Base-by-base conservation (phyloP, 2,113 vertebrate genomes). In the Acrocephalus arundinaceus region DNA sequence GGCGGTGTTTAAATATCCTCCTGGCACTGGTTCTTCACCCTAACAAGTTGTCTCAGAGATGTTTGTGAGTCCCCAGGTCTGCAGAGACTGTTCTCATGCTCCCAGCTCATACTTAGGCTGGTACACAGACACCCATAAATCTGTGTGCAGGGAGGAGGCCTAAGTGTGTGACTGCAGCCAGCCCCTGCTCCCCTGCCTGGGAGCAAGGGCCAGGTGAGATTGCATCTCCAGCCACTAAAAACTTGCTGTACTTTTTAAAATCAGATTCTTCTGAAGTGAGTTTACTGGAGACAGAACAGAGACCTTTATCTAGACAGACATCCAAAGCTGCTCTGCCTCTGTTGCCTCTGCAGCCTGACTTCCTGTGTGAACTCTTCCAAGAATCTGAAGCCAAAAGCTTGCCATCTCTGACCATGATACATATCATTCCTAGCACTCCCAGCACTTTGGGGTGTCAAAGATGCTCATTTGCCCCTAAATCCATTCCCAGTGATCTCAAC, bases 111-210 rank as follows among this genome's bases (percentile, higher is more conserved):
- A 28, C 10, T 39, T 16, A 30, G 75, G 67, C 30, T 62, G 43
- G 41, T 39, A 70, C 45, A 39, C 6, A 8, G 51, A 61, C 12
- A 55, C 33, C 13, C 74, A 39, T 43, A 41, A 41, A 74, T 6
- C 22, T 74, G 30, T 31, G 30, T 19, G 55, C 35, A 37, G 33
- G 35, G 20, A 68, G 22, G 35, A 85, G 33, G 65, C 25, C 49
- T 3, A 2, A n/a, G 46, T 2, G 1, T 12, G n/a, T 49, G 37
- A 46, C 15, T 7, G 3, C 39, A 81, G 65, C 39, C 49, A 74
- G 39, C 4, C 15, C 35, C 2, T 2, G 0, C 23, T 66, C 15
- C 49, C 11, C 28, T 46, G 18, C 13, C 46, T 0, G 0, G 35
- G 30, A 4, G 0, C 51, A 35, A 23, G 23, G 66, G 41, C 31